These are phyloP conservation scores for Lasiommata megera DNA, from an alignment of 2,888 invertebrate genomes.

Conservation along the genomic window DNA sequence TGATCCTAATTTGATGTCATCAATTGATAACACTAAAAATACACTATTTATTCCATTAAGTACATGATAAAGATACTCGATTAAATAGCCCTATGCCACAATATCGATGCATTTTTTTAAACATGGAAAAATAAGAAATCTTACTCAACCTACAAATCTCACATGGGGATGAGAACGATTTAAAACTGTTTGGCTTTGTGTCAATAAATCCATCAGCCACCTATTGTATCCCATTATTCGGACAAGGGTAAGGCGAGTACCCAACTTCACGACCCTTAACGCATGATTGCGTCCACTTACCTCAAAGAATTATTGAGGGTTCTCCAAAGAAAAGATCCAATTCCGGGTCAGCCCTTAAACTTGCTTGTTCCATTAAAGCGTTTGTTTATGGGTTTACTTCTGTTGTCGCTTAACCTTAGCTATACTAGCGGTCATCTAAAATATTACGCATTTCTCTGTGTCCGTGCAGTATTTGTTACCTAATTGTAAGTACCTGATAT, in stretches of 20 bases:
- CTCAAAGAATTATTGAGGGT: conserved; percentile 24
- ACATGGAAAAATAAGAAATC: too few relatives aligned
- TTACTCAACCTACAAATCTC: too few relatives aligned
- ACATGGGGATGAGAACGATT: neutral
- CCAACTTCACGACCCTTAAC: conserved; percentile 3
- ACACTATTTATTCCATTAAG: too few relatives aligned
- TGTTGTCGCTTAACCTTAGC: neutral
- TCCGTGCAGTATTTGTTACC: too few relatives aligned
- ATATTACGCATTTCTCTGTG: too few relatives aligned
- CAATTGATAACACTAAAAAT: too few relatives aligned
- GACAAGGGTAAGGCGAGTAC: neutral
- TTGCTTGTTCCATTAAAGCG: conserved; percentile 7
- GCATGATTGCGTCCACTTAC: conserved; percentile 22
- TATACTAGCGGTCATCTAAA: too few relatives aligned
- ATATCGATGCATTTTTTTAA: too few relatives aligned
- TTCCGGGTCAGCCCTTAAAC: conserved; percentile 18
- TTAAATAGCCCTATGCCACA: too few relatives aligned
- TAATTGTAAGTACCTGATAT: too few relatives aligned
- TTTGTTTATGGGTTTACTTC: conserved; percentile 1
- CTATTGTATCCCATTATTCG: conserved; percentile 1
- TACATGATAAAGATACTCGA: too few relatives aligned
- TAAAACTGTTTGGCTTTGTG: neutral
- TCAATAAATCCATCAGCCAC: conserved; percentile 3
- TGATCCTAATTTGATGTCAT: too few relatives aligned
- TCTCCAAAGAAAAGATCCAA: conserved; percentile 26